Evolutionary conservation across 1,140 invertebrate species (phyloP), one percentile per base, ranked within the genome.

Genomic region (Panulirus ornatus): DNA sequence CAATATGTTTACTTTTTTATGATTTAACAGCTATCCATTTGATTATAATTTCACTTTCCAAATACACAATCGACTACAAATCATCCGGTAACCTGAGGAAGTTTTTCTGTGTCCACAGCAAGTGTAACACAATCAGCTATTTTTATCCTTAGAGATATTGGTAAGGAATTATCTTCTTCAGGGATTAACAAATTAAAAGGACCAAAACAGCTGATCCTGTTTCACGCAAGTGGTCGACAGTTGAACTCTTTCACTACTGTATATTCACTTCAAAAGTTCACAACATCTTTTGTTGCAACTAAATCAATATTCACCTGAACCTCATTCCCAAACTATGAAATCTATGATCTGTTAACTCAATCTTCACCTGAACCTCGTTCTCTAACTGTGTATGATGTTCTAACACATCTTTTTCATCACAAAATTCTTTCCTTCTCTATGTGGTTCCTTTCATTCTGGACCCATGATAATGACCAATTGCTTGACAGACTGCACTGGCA

Each of bases 71-170:
- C 11, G 40, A 78, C 75, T 44, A 44, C n/a, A n/a, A 16, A 78
- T 78, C 75, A n/a, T 78, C 40, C 44, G 9, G n/a, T 44, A 78
- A 78, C 75, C 75, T 78, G 75, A 78, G 75, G n/a, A 78, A 44
- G 75, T 78, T 16, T 78, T 78, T 40, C 75, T 47, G 40, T 78
- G 36, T 47, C 81, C 51, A 58, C 81, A n/a, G 58, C 51, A 66
- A n/a, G 44, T 78, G 75, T 44, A 47, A 36, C 19, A 78, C 30
- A 40, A 44, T 78, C 44, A 78, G 75, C 75, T 44, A 78, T 44
- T 30, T 30, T 47, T 44, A 16, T 44, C 75, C 75, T 78, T 44
- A 78, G 73, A n/a, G 42, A n/a, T 75, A 40, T n/a, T n/a, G 40
- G 44, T 30, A 78, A 78, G 5, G 54, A 58, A 58, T 14, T 58